These are phyloP conservation scores for Odontomyia ornata DNA, from an alignment of 2,888 invertebrate genomes.

Conservation along the genomic window DNA sequence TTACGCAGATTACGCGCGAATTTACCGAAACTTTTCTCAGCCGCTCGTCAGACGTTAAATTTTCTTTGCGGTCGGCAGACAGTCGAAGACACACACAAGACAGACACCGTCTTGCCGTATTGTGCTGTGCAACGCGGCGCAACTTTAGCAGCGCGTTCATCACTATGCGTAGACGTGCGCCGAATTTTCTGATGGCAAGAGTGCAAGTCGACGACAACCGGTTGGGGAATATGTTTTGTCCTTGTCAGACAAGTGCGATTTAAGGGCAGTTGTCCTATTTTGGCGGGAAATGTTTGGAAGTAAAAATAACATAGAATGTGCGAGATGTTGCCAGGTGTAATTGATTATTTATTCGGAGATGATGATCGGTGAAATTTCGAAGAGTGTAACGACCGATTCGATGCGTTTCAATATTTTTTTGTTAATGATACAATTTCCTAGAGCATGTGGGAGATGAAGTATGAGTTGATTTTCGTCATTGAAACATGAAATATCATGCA, in stretches of 20 bases:
- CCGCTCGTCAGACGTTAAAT: background rate
- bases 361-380: background rate
- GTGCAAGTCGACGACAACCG: background rate
- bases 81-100: background rate
- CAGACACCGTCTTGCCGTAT: background rate
- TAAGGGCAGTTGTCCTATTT: constrained; percentile 8
- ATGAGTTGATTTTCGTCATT: no score
- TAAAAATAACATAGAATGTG: constrained; percentile 16
- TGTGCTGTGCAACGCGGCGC: constrained; percentile 4
- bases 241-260: background rate
- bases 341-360: background rate
- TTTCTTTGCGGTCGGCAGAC: background rate
- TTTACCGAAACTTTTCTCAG: background rate
- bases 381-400: background rate
- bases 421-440: background rate
- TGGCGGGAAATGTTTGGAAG: constrained; percentile 20
- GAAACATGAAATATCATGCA: no score
- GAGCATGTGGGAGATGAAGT: no score
- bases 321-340: constrained; percentile 16
- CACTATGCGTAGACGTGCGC: background rate
- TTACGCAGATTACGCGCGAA: background rate
- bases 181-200: background rate
- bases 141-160: background rate
- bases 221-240: background rate
- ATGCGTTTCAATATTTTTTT: background rate